Evolutionary conservation across 2,797 vertebrate species (phyloP).

Genomic region (Pseudotriccus pelzelni): DNA sequence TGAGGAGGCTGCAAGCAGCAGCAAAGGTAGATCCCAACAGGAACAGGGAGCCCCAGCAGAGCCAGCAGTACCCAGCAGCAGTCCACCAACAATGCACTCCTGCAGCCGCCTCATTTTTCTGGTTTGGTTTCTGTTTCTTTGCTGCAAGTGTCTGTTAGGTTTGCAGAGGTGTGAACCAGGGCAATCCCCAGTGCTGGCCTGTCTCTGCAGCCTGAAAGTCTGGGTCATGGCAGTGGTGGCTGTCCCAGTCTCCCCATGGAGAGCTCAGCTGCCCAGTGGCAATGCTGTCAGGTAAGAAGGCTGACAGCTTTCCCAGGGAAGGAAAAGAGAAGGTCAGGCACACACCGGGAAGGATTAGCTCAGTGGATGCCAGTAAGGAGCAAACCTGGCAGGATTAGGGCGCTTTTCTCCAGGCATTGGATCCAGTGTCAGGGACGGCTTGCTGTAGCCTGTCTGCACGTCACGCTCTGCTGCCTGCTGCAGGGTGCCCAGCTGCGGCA

Average conservation of each 20-base stretch:
- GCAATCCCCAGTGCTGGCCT: neutral
- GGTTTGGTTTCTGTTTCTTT: slow-evolving; percentile 21
- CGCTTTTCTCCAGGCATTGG: neutral
- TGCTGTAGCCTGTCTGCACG: neutral
- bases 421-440: neutral
- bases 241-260: neutral
- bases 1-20: neutral
- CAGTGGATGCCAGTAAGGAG: neutral
- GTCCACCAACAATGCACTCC: neutral
- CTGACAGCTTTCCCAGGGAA: neutral
- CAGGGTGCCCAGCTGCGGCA: neutral
- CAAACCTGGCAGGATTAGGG: neutral
- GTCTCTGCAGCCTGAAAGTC: neutral
- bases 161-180: neutral
- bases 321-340: neutral
- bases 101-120: neutral
- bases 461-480: neutral
- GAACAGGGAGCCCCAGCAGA: neutral
- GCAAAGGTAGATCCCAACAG: neutral
- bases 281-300: neutral
- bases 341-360: neutral
- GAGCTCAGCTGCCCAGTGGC: neutral
- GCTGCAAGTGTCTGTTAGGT: neutral
- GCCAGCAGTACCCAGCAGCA: neutral
- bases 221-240: neutral